Evolutionary conservation across 2,113 vertebrate species (phyloP), one percentile per base, ranked within the genome.

Genomic region (Tupaia chinensis): DNA sequence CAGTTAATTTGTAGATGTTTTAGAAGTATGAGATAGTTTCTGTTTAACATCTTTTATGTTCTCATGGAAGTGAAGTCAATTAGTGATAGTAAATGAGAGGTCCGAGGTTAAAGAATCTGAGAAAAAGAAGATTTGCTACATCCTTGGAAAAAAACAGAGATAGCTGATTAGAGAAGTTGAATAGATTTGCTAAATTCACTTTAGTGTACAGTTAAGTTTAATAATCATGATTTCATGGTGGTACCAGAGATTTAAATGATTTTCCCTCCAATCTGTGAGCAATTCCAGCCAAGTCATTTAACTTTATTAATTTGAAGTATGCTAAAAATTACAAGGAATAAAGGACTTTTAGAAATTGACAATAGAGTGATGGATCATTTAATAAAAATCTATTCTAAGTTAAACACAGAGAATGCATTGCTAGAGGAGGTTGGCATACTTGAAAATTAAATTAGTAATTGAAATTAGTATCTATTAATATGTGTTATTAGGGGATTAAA

Each of bases 191-290:
- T 63, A 22, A 95, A 79, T 58, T 96, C 29, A 80, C 56, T 60
- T 65, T 54, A 66, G 11, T n/a, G 16, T 73, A 2, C 5, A 72
- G 7, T 82, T 66, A 70, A 77, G 16, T 83, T 87, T 88, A 87
- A 83, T 93, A 82, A 72, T 87, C 65, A 95, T 68, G 63, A 79
- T 76, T 87, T 91, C 54, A 77, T 53, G 16, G 9, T 72, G 58
- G n/a, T 86, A 23, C 16, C n/a, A 83, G 11, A 56, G 10, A 73
- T 70, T 13, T 78, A 27, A 82, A 66, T 92, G 44, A 90, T 73
- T 95, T 92, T 90, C 69, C 44, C 44, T 65, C 25, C 5, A 69
- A 9, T 68, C 58, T 44, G 14, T 91, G 54, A 73, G 17, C 1
- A n/a, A 10, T 88, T 19, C 54, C 5, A 87, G 32, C 93, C 53